Evolutionary conservation across 2,113 vertebrate species (phyloP), one percentile per base, ranked within the genome.

Genomic region (Perca schrenkii): DNA sequence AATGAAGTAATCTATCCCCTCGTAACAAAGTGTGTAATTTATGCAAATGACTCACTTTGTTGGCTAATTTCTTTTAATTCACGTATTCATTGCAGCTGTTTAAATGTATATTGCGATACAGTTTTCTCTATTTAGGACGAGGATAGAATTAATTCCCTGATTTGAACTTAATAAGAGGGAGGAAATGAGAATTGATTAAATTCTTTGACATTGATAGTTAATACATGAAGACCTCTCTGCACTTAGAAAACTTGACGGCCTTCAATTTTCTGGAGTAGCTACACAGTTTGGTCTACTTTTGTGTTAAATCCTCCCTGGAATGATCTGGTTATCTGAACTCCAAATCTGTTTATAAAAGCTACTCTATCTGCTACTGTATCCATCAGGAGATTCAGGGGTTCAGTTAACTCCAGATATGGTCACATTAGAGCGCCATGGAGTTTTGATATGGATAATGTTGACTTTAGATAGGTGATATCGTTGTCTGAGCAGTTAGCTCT

Each of bases 21-120:
- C 56, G 10, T 95, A 95, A 95, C 93, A 86, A 77, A 86, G 89
- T 96, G 94, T 96, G 94, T 95, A 96, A 96, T 96, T 93, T 95
- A 96, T 96, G 95, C 91, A 95, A 95, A 96, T 95, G 94, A 95
- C 80, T 93, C 91, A 94, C 94, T 95, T 95, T 95, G 93, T 95
- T 94, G 90, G 90, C 91, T 95, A 95, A 95, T 95, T 94, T 94
- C 93, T 94, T 94, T 95, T 94, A 94, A 96, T 95, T 94, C 85
- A 89, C 90, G 86, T 86, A 91, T 92, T 93, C 88, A 93, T 87
- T 88, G 85, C 90, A 84, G 88, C 86, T 92, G 89, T 88, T 89
- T 85, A 84, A 92, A 93, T 90, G 88, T 88, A 88, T 89, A 91
- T 84, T 88, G 89, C 88, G 53, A 80, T 84, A 64, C 61, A 82